Evolutionary conservation across 1,140 invertebrate genomes (phyloP).

Genomic region (Belonocnema kinseyi): DNA sequence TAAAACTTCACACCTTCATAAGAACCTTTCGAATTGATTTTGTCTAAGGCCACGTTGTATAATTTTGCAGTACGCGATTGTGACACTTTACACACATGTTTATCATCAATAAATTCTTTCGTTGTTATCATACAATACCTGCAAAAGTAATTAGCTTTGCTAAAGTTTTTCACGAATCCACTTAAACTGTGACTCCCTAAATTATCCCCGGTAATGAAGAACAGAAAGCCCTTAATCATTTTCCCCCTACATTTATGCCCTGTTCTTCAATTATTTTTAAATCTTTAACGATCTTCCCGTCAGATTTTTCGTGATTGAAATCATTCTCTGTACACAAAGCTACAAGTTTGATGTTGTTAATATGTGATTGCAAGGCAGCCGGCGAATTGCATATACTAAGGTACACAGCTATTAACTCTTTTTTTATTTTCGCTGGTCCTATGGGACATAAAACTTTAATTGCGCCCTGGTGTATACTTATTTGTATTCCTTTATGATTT

Average conservation of each 20-base stretch:
- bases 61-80: too few species aligned
- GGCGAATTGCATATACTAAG: slow-evolving; percentile 46
- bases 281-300: slow-evolving; percentile 46
- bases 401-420: too few species aligned
- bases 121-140: not conserved
- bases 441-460: slow-evolving; percentile 59
- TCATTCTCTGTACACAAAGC: slow-evolving; percentile 47
- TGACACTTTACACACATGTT: too few species aligned
- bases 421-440: slow-evolving; percentile 47
- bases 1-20: too few species aligned
- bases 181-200: slow-evolving; percentile 31
- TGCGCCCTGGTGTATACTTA: slow-evolving; percentile 57
- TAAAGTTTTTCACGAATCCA: slow-evolving; percentile 41
- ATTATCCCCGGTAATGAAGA: slow-evolving; percentile 24
- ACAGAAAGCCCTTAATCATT: slow-evolving; percentile 4
- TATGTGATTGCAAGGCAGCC: slow-evolving; percentile 11
- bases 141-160: slow-evolving; percentile 34
- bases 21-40: too few species aligned
- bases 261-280: slow-evolving; percentile 2
- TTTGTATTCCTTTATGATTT: too few species aligned
- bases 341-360: slow-evolving; percentile 46
- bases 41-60: too few species aligned
- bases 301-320: slow-evolving; percentile 39
- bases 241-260: slow-evolving; percentile 41
- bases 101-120: too few species aligned